Conservation (phyloP, 2,888 invertebrate species). For the Hirtodrosophila histrioides region DNA sequence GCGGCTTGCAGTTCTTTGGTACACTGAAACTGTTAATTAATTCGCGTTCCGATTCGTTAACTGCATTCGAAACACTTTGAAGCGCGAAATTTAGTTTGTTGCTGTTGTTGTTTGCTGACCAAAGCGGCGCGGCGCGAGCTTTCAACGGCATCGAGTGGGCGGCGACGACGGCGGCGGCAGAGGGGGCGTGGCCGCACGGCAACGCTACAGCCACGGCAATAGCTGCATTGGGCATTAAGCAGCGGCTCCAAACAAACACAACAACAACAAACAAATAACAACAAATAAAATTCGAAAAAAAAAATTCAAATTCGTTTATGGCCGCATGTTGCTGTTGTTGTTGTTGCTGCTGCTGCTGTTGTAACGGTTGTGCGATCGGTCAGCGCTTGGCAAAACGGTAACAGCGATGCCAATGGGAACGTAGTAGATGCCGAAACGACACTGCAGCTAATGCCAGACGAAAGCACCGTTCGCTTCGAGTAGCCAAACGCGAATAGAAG, state of each 20-base stretch:
- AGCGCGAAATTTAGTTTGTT: conserved; percentile 72
- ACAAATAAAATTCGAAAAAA: conserved; percentile 36
- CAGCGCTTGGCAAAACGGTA: conserved; percentile 61
- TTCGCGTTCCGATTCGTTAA: conserved; percentile 82
- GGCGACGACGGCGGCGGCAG: conserved; percentile 13
- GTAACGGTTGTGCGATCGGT: conserved; percentile 64
- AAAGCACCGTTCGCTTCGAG: conserved; percentile 84
- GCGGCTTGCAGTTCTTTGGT: conserved; percentile 73
- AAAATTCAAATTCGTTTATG: conserved; percentile 53
- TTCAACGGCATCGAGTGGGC: conserved; percentile 46
- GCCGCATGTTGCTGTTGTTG: conserved; percentile 58
- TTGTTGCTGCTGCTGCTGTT: conserved; percentile 22
- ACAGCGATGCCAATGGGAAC: conserved; percentile 42
- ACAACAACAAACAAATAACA: conserved; percentile 12
- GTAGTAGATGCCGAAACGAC: conserved; percentile 22
- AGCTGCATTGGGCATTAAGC: conserved; percentile 56
- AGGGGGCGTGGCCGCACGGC: conserved; percentile 52
- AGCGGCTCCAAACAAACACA: conserved; percentile 9
- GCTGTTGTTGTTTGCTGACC: conserved; percentile 40
- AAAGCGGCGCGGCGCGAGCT: conserved; percentile 44
- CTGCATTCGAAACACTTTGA: conserved; percentile 77
- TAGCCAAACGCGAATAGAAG: conserved; percentile 83
- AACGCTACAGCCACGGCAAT: conserved; percentile 35
- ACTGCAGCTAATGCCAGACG: conserved; percentile 36
- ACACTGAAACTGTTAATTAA: conserved; percentile 78